Conservation (phyloP, 2,797 vertebrate species). For the Sebastes taczanowskii region DNA sequence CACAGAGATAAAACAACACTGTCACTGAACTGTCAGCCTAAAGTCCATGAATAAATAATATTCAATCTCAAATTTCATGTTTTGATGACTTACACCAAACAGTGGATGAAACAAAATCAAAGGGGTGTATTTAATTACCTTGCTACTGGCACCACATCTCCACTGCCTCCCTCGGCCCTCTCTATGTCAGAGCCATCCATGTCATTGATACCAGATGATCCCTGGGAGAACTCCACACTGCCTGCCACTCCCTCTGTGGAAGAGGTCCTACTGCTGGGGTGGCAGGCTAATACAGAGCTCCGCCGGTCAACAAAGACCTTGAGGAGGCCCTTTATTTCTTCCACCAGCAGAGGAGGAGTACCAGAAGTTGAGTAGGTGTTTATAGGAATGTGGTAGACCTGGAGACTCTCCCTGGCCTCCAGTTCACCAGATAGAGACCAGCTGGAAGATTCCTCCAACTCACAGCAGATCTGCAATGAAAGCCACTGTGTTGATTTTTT, state of each 20-base stretch:
- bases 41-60: neutral
- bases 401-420: slow-evolving; percentile 84
- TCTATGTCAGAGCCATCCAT: slow-evolving; percentile 92
- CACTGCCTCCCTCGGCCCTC: slow-evolving; percentile 70
- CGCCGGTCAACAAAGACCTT: slow-evolving; percentile 88
- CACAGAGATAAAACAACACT: slow-evolving; percentile 13
- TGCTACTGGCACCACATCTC: slow-evolving; percentile 46
- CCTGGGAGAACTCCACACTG: slow-evolving; percentile 94
- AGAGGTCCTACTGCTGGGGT: slow-evolving; percentile 91
- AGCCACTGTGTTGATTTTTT: neutral
- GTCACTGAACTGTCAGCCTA: neutral
- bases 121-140: slow-evolving; percentile 68
- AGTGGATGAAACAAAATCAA: neutral
- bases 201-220: slow-evolving; percentile 93
- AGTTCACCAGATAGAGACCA: slow-evolving; percentile 84
- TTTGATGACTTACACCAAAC: neutral
- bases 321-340: slow-evolving; percentile 84
- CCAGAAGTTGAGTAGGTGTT: slow-evolving; percentile 46
- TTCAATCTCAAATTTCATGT: neutral
- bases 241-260: slow-evolving; percentile 96
- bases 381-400: slow-evolving; percentile 86
- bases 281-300: slow-evolving; percentile 82
- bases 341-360: slow-evolving; percentile 46
- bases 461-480: slow-evolving; percentile 89
- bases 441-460: slow-evolving; percentile 88